Evolutionary conservation across 2,113 vertebrate species (phyloP).

Genomic region (Anoura caudifer): DNA sequence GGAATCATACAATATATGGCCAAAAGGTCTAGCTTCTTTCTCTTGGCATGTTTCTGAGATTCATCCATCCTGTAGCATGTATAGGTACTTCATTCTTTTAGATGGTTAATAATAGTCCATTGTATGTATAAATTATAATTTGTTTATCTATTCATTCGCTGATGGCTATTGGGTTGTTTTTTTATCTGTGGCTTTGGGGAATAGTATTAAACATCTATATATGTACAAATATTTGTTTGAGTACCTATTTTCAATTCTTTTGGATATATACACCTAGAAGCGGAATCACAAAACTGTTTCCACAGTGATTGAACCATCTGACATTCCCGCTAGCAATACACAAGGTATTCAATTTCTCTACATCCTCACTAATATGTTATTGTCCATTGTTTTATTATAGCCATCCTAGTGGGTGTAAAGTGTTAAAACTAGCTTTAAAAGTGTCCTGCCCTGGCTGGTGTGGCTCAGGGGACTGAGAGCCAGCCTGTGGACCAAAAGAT

Average conservation of each 20-base stretch:
- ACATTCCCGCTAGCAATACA: neutral
- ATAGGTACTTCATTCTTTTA: neutral
- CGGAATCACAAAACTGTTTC: neutral
- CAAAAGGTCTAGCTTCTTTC: neutral
- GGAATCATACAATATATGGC: neutral
- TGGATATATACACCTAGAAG: neutral
- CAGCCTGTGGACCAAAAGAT: too few relatives aligned
- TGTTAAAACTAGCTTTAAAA: neutral
- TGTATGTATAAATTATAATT: neutral
- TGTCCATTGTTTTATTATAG: neutral
- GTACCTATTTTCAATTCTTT: neutral
- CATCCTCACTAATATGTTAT: neutral
- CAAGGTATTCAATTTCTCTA: neutral
- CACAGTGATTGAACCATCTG: neutral
- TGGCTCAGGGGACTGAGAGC: too few relatives aligned
- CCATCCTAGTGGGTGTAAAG: neutral
- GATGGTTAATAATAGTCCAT: neutral
- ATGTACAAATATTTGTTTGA: neutral
- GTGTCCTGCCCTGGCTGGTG: neutral
- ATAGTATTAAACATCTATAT: neutral
- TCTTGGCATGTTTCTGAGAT: neutral
- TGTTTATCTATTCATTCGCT: neutral
- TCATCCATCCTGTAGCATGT: neutral
- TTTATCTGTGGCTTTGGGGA: neutral
- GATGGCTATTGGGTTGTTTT: neutral